Base-by-base conservation (phyloP, 2,888 invertebrate species). In the Aleiodes alternator region DNA sequence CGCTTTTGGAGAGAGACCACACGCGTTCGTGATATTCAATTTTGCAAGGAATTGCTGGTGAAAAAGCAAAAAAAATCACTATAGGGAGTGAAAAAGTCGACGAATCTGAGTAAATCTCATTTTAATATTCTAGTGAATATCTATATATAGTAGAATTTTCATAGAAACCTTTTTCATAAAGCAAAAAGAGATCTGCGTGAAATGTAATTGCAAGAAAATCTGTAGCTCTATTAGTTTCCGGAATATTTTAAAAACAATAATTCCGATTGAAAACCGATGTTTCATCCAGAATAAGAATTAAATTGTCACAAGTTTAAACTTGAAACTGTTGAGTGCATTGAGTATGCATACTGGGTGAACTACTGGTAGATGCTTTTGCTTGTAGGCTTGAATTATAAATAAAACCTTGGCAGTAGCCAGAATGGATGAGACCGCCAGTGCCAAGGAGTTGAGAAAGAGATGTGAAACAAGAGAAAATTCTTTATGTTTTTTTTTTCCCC, bases 381-480 rank as follows among this genome's bases (percentile, higher is more conserved):
- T 50, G 55, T 72, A 48, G 38, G 50, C 34, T 64, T 51, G 38
- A 53, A 71, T 71, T 75, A 75, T 75, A 75, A 75, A 75, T 75
- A 75, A 66, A 61, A 31, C 55, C 48, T 57, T 72, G 72, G 61
- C 61, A 61, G 61, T 38, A 51, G 12, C 51, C 16, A 8, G 34
- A 16, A 29, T 69, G 56, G 73, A 34, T 16, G 50, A 48, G 31
- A 61, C 53, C 55, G 74, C 23, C 51, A 50, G 64, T 51, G 69
- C 16, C 31, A 34, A 55, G 53, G 69, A 69, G 55, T 70, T 69
- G 55, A 70, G 69, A 70, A 64, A 51, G 70, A 70, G 69, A 75
- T 59, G 64, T 61, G 16, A 73, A 56, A 61, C 43, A 43, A 11
- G 34, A 48, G n/a, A 38, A 9, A 64, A 48, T 48, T 14, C 23